Conservation (phyloP, 2,888 invertebrate genomes). For the Catocala fraxini region DNA sequence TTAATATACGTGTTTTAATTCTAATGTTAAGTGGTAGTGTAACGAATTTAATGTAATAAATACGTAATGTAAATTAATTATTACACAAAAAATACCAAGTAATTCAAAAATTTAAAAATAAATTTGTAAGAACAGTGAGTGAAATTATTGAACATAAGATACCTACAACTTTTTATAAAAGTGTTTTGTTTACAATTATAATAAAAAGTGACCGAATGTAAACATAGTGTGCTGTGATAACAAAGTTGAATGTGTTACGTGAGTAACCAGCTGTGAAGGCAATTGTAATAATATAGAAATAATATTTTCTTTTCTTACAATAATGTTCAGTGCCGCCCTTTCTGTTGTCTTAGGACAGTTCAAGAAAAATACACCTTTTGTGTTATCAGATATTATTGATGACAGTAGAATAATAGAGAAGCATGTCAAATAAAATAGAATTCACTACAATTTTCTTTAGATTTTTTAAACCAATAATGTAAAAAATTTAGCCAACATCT, state of each 20-base stretch:
- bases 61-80: constrained; percentile 11
- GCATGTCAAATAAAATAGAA: no score
- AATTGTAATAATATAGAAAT: constrained; percentile 21
- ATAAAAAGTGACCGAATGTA: constrained; percentile 23
- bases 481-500: no score
- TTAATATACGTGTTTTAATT: constrained; percentile 35
- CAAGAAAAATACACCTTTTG: background rate
- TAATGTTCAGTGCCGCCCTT: background rate
- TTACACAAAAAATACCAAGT: constrained; percentile 10
- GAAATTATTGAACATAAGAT: no score
- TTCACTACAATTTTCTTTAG: no score
- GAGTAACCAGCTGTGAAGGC: constrained; percentile 13
- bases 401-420: no score
- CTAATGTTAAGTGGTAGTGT: constrained; percentile 29
- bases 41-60: constrained; percentile 28
- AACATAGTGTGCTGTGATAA: constrained; percentile 37
- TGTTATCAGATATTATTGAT: background rate
- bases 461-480: no score
- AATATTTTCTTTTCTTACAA: background rate
- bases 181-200: constrained; percentile 6
- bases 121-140: background rate
- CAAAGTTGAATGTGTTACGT: constrained; percentile 19
- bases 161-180: background rate
- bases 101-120: background rate
- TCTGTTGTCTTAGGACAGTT: constrained; percentile 1